These are phyloP conservation scores for Acipenser ruthenus DNA, from an alignment of 2,797 vertebrate genomes.

Conservation along the genomic window DNA sequence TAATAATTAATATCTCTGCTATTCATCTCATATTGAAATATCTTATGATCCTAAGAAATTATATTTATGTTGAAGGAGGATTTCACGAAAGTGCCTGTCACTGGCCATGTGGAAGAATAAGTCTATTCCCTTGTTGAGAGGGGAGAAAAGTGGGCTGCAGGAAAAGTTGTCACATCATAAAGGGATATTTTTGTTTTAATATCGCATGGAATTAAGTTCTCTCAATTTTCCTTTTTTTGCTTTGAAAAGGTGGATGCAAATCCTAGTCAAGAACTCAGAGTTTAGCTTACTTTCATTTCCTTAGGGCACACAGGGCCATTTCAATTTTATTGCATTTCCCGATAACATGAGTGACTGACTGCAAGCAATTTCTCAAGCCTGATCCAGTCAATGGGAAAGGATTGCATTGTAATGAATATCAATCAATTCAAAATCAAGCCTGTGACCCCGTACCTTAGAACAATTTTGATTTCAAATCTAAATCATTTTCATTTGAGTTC, in stretches of 20 bases:
- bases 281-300: neutral
- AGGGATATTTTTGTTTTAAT: neutral
- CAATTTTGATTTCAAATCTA: no score
- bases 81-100: neutral
- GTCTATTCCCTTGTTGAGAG: neutral
- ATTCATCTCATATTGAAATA: conserved; percentile 45
- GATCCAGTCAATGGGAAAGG: neutral
- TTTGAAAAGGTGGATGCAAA: neutral
- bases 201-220: neutral
- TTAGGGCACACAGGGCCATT: neutral
- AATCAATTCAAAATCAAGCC: conserved; percentile 1
- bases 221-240: neutral
- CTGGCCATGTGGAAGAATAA: neutral
- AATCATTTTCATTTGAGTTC: no score
- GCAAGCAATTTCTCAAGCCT: neutral
- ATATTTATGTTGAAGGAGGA: conserved; percentile 12
- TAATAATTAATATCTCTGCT: conserved; percentile 38
- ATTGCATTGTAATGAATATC: neutral
- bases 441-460: neutral
- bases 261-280: neutral
- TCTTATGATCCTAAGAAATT: conserved; percentile 24
- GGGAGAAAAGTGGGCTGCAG: neutral
- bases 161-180: neutral
- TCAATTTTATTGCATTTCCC: neutral
- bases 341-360: neutral